Percentiles rank a stretch among this genome's conserved stretches.
Evolutionary conservation across 2,888 invertebrate species (phyloP).

Genomic region (Timandra comae): DNA sequence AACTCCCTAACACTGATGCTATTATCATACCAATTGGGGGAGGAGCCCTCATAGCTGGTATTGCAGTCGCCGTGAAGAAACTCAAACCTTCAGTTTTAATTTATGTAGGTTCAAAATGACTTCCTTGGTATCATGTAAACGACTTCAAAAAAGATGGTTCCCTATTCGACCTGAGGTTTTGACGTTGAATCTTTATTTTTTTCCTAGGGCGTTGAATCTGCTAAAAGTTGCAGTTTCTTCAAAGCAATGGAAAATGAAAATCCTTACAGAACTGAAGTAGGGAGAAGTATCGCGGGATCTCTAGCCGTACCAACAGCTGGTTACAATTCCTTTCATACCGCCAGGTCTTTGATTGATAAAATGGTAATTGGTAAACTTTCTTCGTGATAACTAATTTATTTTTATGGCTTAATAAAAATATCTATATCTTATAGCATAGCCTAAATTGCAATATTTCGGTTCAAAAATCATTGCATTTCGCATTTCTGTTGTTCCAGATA

Average conservation of each 20-base stretch:
- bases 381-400: no score
- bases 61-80: slow-evolving; percentile 88
- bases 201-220: slow-evolving; percentile 40
- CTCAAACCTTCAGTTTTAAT: slow-evolving; percentile 85
- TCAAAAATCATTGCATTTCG: no score
- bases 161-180: no score
- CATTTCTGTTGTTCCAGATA: no score
- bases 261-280: slow-evolving; percentile 29
- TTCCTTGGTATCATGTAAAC: no score
- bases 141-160: no score
- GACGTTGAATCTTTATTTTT: slow-evolving; percentile 4
- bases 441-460: no score
- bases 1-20: slow-evolving; percentile 88
- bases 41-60: slow-evolving; percentile 91
- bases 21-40: slow-evolving; percentile 93
- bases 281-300: slow-evolving; percentile 26
- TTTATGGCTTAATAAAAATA: no score
- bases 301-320: slow-evolving; percentile 40
- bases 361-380: no score
- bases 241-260: slow-evolving; percentile 43
- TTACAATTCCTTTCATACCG: slow-evolving; percentile 45
- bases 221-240: slow-evolving; percentile 38
- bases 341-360: slow-evolving; percentile 41
- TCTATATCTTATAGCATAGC: no score
- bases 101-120: slow-evolving; percentile 79